phyloP scores from a whole-genome alignment of 2,797 vertebrate genomes.

The Leucoraja ocellata region DNA sequence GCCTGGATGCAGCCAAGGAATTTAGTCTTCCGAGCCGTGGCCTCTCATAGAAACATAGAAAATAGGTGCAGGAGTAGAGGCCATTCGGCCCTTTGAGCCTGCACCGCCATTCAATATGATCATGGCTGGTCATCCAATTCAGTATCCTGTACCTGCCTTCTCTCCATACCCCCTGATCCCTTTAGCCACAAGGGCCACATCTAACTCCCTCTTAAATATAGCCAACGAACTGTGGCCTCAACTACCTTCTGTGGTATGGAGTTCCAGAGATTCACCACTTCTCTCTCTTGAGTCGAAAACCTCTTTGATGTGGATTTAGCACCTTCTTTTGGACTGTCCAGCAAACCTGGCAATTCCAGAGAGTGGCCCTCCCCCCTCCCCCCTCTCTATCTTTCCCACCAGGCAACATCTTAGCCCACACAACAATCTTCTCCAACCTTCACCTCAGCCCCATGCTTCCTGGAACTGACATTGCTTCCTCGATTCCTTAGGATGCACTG shows the following conservation, averaged over 20 bases:
- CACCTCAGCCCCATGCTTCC: not conserved
- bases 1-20: not conserved
- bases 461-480: not conserved
- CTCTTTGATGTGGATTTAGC: not conserved
- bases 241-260: too few relatives aligned
- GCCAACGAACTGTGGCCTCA: too few relatives aligned
- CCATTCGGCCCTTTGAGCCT: too few relatives aligned
- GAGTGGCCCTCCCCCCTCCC: not conserved
- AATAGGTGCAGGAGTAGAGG: too few relatives aligned
- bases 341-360: not conserved
- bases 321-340: not conserved
- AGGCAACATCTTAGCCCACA: not conserved
- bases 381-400: not conserved
- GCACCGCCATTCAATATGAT: too few relatives aligned
- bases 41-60: too few relatives aligned
- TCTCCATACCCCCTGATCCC: too few relatives aligned
- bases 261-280: too few relatives aligned
- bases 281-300: not conserved
- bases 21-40: not conserved
- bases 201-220: too few relatives aligned
- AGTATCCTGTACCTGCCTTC: too few relatives aligned
- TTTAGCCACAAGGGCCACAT: too few relatives aligned
- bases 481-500: not conserved
- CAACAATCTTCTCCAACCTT: not conserved
- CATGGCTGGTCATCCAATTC: too few relatives aligned